Evolutionary conservation across 2,113 vertebrate species (phyloP).

Genomic region (Willisornis vidua): DNA sequence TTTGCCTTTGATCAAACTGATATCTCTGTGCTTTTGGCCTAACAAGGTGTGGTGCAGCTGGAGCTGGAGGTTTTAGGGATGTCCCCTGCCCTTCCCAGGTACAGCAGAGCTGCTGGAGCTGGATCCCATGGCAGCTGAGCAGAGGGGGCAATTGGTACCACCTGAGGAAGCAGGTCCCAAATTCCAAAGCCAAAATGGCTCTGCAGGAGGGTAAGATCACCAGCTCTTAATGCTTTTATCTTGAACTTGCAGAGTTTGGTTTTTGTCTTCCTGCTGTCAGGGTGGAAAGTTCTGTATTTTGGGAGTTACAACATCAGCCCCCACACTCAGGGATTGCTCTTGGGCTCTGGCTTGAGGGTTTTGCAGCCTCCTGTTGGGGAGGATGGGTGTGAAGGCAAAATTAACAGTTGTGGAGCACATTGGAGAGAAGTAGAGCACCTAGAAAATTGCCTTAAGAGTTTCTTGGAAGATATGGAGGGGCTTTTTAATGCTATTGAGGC

Average conservation of each 20-base stretch:
- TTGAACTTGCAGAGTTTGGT: not conserved
- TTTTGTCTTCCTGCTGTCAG: not conserved
- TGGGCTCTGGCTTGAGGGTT: not conserved
- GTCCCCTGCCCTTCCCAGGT: not conserved
- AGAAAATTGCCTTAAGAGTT: not conserved
- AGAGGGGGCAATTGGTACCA: not conserved
- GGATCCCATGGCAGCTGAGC: not conserved
- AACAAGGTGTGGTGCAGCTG: not conserved
- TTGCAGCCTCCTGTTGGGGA: not conserved
- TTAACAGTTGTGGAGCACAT: not conserved
- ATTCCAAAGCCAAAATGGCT: not conserved
- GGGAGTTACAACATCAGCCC: not conserved
- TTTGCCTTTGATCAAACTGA: not conserved
- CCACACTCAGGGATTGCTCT: accelerated
- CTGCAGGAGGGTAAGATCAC: not conserved
- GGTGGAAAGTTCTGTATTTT: not conserved
- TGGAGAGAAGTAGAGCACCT: not conserved
- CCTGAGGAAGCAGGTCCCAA: not conserved
- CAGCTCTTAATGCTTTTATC: not conserved
- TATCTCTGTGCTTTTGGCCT: not conserved
- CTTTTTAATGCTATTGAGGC: not conserved
- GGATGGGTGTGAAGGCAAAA: not conserved
- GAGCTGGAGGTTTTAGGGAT: not conserved
- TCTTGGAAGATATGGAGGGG: not conserved
- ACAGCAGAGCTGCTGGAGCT: not conserved